Base-by-base conservation (phyloP, 2,113 vertebrate species). In the Corythoichthys haematopterus region DNA sequence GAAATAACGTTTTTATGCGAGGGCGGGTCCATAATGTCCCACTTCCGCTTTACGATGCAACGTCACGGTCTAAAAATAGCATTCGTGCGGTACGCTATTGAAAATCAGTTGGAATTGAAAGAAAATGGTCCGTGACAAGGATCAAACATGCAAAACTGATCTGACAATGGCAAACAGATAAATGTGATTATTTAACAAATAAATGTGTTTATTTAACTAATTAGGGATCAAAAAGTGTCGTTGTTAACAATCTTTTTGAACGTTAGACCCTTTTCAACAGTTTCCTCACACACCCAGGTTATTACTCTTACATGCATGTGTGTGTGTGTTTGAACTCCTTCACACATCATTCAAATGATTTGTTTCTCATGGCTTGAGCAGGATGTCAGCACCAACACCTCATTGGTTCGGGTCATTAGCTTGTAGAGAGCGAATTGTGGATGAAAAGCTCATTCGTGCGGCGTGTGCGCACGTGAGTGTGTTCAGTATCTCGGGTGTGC, bases 341-440 rank as follows among this genome's bases (percentile, higher is more conserved):
- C 52, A 11, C 20, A 11, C 52, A 37, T 66, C 72, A 64, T 61
- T 2, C 58, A 68, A 79, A 69, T 65, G 62, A 68, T 62, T 64
- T 64, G 59, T 81, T 73, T 74, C 65, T 68, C 45, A 66, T 66
- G 61, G 65, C 78, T 66, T 75, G 70, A 83, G 85, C 84, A 77
- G 82, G 83, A 87, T 81, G 85, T 90, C 70, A 72, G 81, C 80
- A 66, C 76, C 75, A 68, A 72, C 80, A 79, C 76, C 62, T 81
- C 73, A 72, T 80, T 74, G 50, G 59, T 72, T 79, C 77, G 15
- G 79, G 77, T 72, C 80, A 83, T 84, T 78, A 82, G 75, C 68
- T 77, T 57, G 71, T 69, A 63, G 73, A 78, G 64, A 72, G 78
- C 3, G 59, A 84, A 80, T 75, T 66, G 71, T 64, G 68, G 82